Conservation (phyloP, 2,113 vertebrate genomes). For the Empidonax traillii region DNA sequence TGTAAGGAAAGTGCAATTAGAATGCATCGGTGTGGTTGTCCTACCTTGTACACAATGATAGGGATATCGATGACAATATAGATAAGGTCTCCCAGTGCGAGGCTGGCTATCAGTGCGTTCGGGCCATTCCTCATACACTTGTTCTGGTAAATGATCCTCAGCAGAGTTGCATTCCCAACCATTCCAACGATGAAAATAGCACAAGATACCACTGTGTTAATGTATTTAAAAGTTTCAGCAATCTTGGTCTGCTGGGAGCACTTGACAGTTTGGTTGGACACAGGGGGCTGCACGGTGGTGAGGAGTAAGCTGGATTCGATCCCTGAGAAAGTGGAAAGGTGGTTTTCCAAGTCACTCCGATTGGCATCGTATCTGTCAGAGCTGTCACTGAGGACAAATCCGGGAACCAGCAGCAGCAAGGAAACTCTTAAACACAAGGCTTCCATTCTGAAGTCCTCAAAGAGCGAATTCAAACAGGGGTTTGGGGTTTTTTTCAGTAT, state of each 20-base stretch:
- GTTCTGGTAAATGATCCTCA: constrained; percentile 98
- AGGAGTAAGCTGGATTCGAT: constrained; percentile 53
- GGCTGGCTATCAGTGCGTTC: constrained; percentile 94
- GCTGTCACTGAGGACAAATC: constrained; percentile 64
- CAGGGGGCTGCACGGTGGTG: constrained; percentile 62
- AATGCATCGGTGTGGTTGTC: not conserved
- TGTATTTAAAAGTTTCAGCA: constrained; percentile 85
- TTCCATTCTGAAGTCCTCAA: constrained; percentile 64
- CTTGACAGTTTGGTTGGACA: constrained; percentile 62
- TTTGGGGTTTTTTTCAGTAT: not conserved
- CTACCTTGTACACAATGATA: constrained; percentile 95
- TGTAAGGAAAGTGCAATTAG: not conserved
- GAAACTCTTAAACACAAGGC: constrained; percentile 56
- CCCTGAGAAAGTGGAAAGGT: constrained; percentile 58
- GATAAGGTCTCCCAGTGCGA: constrained; percentile 96
- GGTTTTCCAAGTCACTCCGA: constrained; percentile 19
- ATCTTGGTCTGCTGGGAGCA: constrained; percentile 77
- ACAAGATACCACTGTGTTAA: constrained; percentile 91
- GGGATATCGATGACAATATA: constrained; percentile 94
- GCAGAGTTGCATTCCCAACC: constrained; percentile 93
- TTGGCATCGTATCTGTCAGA: constrained; percentile 66
- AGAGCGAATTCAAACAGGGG: not conserved
- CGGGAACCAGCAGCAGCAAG: constrained; percentile 62
- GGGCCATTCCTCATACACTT: constrained; percentile 99
- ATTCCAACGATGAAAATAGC: constrained; percentile 93